Conservation (phyloP, 2,888 invertebrate genomes). For the Cheilosia variabilis region DNA sequence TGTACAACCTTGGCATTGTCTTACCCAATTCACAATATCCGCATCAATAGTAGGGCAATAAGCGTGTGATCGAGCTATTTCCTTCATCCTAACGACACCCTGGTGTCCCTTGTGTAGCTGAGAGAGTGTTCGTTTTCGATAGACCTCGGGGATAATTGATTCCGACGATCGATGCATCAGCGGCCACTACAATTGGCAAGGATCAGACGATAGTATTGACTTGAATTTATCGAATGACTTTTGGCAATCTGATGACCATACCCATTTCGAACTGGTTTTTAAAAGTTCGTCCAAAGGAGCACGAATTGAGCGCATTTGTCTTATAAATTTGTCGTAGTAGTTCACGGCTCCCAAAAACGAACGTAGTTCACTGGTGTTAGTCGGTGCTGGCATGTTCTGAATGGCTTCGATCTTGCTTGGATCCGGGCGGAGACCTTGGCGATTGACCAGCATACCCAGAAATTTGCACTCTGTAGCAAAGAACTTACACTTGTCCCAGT, state of each 20-base stretch:
- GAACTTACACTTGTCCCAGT: not conserved
- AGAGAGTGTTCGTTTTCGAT: slow-evolving; percentile 1
- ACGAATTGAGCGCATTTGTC: slow-evolving; percentile 2
- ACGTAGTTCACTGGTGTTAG: not conserved
- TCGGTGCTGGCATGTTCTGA: not conserved
- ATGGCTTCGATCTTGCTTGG: not conserved
- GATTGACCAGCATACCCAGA: slow-evolving; percentile 21
- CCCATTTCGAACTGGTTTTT: not conserved
- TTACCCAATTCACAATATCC: slow-evolving; percentile 9
- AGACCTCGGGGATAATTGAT: not conserved
- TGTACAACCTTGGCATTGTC: not conserved
- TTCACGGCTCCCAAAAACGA: slow-evolving; percentile 3
- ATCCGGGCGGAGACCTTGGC: slow-evolving; percentile 11
- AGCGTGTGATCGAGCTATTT: slow-evolving; percentile 1
- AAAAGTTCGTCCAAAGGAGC: slow-evolving; percentile 14
- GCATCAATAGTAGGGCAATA: slow-evolving; percentile 12
- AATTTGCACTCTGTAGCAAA: slow-evolving; percentile 1
- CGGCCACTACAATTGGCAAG: not conserved
- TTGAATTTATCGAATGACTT: slow-evolving; percentile 55
- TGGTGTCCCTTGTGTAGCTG: slow-evolving; percentile 51
- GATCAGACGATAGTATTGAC: not conserved
- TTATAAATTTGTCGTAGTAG: slow-evolving; percentile 33
- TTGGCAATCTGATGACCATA: slow-evolving; percentile 14
- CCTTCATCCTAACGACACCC: not conserved
- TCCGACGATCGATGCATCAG: slow-evolving; percentile 13